Base-by-base conservation (phyloP, 2,888 invertebrate genomes). In the Hesperia comma region DNA sequence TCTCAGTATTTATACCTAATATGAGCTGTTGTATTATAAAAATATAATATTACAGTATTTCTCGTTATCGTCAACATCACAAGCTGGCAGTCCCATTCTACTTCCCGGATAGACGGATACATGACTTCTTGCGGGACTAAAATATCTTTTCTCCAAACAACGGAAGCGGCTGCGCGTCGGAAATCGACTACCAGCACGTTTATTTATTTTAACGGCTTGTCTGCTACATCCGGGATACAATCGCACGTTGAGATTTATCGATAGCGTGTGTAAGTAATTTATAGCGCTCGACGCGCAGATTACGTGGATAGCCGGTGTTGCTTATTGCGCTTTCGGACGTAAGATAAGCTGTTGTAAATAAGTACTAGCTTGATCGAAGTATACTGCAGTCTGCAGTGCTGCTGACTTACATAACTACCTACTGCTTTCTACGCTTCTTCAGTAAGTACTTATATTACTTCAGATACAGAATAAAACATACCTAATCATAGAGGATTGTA, bases 131-230 rank as follows among this genome's bases (percentile, higher is more conserved):
- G 53, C 53, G 53, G 46, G 14, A 33, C 64, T 66, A 53, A 58
- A 66, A 66, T 66, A 66, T 66, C 19, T 60, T 66, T 60, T 66
- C 43, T 61, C 15, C 61, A 66, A 66, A 66, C 58, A 64, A 58
- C 64, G 60, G 66, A 66, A 60, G 60, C 60, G 46, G 60, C 60
- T 54, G 51, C 32, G 63, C 33, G 81, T 83, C 86, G 88, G 87
- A 89, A 84, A 88, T 88, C 86, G 87, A 88, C 85, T 87, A 81
- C 81, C 80, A 71, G 71, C 78, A 69, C 77, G 78, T 88, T 88
- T 88, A 89, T 90, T 89, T 90, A 89, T 90, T 90, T 89, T 83
- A 88, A 88, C 87, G 84, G 88, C 87, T 86, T 86, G 85, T 87
- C 88, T 81, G 79, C 71, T 77, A 79, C 84, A 83, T 90, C 89